phyloP scores from a whole-genome alignment of 2,888 invertebrate genomes.

The Eristalis intricaria region DNA sequence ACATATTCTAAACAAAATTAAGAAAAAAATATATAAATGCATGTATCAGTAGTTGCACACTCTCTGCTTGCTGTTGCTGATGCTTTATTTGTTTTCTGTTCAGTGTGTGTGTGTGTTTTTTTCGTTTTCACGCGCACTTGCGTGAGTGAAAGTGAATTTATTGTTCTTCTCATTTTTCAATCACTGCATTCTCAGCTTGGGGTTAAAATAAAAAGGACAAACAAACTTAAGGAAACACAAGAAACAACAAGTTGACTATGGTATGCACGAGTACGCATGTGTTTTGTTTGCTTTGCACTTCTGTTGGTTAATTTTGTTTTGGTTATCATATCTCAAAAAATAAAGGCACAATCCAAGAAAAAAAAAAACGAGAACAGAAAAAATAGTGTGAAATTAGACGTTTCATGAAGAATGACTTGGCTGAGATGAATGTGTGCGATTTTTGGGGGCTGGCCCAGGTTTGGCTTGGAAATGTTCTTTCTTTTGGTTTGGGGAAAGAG shows the following conservation, averaged over 20 bases:
- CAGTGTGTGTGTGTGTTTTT: constrained; percentile 11
- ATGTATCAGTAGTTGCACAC: constrained; percentile 59
- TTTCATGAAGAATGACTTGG: constrained; percentile 65
- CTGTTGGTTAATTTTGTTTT: constrained; percentile 37
- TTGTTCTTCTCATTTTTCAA: constrained; percentile 9
- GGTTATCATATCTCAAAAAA: constrained; percentile 47
- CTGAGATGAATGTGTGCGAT: constrained; percentile 67
- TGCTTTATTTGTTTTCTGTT: constrained; percentile 26
- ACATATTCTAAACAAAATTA: constrained; percentile 9
- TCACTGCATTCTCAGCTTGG: constrained; percentile 64
- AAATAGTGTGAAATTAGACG: constrained; percentile 25
- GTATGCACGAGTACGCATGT: not conserved
- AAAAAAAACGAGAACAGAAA: constrained; percentile 38
- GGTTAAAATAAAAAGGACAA: constrained; percentile 37
- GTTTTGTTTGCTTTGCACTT: constrained; percentile 23
- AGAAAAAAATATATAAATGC: not conserved
- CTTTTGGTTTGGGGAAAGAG: not conserved
- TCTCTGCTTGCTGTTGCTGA: constrained; percentile 63
- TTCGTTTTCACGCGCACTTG: not conserved
- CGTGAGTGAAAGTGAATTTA: constrained; percentile 41
- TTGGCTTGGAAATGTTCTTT: constrained; percentile 7
- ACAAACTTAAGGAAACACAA: constrained; percentile 3
- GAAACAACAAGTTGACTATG: not conserved
- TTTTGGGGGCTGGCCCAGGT: constrained; percentile 2
- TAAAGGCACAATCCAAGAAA: not conserved